These are phyloP conservation scores for Strix uralensis DNA, from an alignment of 2,113 vertebrate species.

Conservation along the genomic window DNA sequence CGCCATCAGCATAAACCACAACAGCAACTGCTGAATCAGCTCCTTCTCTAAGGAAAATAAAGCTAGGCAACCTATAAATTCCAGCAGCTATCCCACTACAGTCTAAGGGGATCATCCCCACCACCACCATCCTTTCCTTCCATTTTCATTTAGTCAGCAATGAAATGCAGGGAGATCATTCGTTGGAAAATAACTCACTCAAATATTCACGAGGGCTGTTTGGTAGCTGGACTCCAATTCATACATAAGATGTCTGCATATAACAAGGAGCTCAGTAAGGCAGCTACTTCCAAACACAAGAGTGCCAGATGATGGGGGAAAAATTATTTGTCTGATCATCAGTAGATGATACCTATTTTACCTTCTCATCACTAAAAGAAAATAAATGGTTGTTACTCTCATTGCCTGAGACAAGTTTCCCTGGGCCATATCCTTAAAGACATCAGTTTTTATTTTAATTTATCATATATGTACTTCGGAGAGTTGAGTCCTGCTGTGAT, in stretches of 20 bases:
- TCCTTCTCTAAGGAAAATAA: background rate
- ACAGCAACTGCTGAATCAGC: slow-evolving; percentile 1
- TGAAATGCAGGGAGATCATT: background rate
- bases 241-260: background rate
- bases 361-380: background rate
- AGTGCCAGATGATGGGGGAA: background rate
- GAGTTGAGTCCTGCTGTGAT: background rate
- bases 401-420: background rate
- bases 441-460: background rate
- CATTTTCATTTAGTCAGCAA: background rate
- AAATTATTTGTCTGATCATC: background rate
- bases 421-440: background rate
- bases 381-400: background rate
- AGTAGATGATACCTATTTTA: background rate
- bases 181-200: background rate
- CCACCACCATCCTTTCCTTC: background rate
- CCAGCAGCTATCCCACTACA: background rate
- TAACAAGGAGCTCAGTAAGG: background rate
- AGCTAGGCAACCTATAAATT: background rate
- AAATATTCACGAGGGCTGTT: background rate
- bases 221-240: background rate
- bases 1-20: background rate
- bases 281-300: background rate
- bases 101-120: background rate
- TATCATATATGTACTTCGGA: background rate